These are phyloP conservation scores for Chrysaora quinquecirrha DNA, from an alignment of 30 jellyfish, hydroid and myxozoan species.

Conservation along the genomic window DNA sequence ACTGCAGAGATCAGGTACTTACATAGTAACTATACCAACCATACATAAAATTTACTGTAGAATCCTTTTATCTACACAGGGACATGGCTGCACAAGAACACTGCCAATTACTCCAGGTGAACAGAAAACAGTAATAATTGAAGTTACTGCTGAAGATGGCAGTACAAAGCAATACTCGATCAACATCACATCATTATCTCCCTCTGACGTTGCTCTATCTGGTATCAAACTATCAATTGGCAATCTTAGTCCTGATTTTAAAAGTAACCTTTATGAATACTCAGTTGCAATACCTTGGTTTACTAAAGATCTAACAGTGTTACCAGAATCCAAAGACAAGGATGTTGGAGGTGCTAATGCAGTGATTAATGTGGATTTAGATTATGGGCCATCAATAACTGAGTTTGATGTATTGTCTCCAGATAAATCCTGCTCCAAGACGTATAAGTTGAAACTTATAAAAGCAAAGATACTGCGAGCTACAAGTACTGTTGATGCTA, in stretches of 20 bases:
- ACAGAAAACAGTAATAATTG: constrained; percentile 20
- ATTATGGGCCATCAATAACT: constrained; percentile 44
- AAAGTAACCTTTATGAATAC: constrained; percentile 35
- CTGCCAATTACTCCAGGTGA: constrained; percentile 73
- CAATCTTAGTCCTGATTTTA: constrained; percentile 49
- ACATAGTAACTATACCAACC: too few species aligned
- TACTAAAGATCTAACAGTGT: constrained; percentile 21
- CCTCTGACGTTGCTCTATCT: constrained; percentile 68
- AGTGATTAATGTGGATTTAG: constrained; percentile 1
- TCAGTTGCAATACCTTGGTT: constrained; percentile 61
- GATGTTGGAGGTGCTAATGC: constrained; percentile 42
- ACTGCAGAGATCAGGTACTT: too few species aligned
- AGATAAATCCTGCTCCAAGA: constrained; percentile 29
- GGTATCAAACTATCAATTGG: constrained; percentile 51
- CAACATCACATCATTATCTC: constrained; percentile 55
- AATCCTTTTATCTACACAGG: too few species aligned
- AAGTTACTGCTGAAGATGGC: constrained; percentile 96
- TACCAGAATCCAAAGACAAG: constrained; percentile 67
- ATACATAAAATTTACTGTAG: too few species aligned
- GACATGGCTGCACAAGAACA: constrained; percentile 59
- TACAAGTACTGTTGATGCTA: background rate
- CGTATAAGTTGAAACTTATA: constrained; percentile 1
- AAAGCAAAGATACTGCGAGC: constrained; percentile 16
- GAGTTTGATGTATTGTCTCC: constrained; percentile 62
- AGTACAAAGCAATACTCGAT: constrained; percentile 63